Base-by-base conservation (phyloP, 2,113 vertebrate genomes). In the Plotosus lineatus region DNA sequence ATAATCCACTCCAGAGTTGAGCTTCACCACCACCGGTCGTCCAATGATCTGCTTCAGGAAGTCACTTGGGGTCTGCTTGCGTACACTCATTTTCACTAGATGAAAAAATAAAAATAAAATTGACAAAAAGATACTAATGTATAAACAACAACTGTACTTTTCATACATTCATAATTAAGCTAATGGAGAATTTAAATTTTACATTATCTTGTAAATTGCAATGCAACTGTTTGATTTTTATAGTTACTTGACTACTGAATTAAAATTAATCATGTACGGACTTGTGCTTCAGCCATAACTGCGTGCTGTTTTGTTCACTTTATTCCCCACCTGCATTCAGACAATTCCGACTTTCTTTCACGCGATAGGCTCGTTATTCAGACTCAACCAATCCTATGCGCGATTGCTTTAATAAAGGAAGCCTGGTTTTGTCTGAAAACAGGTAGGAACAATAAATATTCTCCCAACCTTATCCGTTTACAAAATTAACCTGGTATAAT, bases 31-130 rank as follows among this genome's bases (percentile, higher is more conserved):
- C 83, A 99, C 98, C 17, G 98, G 98, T 83, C 97, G 95, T 58
- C 98, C 98, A n/a, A 99, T 99, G 72, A 99, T 99, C 90, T 99
- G 98, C 91, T 98, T 99, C 84, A 99, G 89, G 82, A 99, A 99
- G 90, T 99, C 98, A 86, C 97, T 99, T 2, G 98, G 98, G 4
- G 98, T 99, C 88, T 99, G 98, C 83, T 99, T 99, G 56, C 98
- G 92, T 21, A 99, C 90, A 89, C 97, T 99, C 98, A 99, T 99
- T 83, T 85, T 96, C 80, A 80, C 89, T 82, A 75, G 36, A 6
- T 17, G 9, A 44, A 1, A 81, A 63, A 73, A 0, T 1, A 19
- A 60, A 1, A 3, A 48, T 6, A 15, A 21, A 33, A 46, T 23
- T 1, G 26, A 2, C 2, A 56, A 19, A 14, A 40, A 19, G 1